A percentile compares a stretch with the other conserved stretches of the same genome.
phyloP scores from a whole-genome alignment of 1,140 invertebrate genomes.

The Fopius arisanus region DNA sequence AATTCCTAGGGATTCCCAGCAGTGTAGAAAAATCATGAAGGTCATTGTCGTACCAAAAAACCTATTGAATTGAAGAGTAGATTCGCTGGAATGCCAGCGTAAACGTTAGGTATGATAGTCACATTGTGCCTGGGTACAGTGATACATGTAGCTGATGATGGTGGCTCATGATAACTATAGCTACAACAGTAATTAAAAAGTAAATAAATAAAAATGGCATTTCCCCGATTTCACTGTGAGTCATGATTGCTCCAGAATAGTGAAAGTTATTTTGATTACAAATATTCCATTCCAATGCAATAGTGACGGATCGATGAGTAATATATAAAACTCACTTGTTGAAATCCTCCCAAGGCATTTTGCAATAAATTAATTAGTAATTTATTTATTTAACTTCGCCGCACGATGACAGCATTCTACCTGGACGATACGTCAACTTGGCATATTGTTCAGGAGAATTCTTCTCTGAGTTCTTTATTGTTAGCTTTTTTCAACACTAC shows the following conservation, averaged over 20 bases:
- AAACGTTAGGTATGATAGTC: conserved; percentile 75
- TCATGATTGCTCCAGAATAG: not conserved
- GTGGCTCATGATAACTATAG: conserved; percentile 15
- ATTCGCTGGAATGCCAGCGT: conserved; percentile 90
- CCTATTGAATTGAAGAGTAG: conserved; percentile 82
- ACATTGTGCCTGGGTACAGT: conserved; percentile 50
- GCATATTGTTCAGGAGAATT: conserved; percentile 1
- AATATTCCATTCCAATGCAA: not conserved
- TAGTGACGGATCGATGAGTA: not conserved
- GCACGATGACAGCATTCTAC: not conserved
- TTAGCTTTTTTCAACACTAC: not conserved
- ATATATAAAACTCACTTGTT: not conserved
- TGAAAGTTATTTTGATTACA: conserved; percentile 10
- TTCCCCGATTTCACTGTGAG: not conserved
- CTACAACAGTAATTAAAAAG: conserved; percentile 38
- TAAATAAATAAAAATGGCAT: not conserved
- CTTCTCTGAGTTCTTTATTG: not conserved
- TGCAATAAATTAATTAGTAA: not conserved
- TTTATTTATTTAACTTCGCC: not conserved
- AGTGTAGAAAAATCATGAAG: not conserved
- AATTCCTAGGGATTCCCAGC: not conserved
- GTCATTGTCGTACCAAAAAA: conserved; percentile 71
- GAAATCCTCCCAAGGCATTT: not conserved
- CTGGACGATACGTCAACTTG: not conserved
- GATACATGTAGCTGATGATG: conserved; percentile 44